Base-by-base conservation (phyloP, 2,797 vertebrate species). In the Cirrhinus mrigala region DNA sequence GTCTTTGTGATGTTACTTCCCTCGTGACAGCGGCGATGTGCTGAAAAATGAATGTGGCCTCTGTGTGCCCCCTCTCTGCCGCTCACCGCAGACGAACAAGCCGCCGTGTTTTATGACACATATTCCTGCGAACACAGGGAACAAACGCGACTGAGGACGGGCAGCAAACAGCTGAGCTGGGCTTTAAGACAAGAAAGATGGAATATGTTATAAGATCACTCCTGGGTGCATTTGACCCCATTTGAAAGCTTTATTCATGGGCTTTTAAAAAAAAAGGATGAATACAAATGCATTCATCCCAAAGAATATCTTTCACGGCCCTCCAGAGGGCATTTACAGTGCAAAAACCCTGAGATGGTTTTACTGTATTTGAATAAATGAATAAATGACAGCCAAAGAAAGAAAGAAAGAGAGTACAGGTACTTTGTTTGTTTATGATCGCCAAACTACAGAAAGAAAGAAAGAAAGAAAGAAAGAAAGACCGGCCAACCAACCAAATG, bases 31-130 rank as follows among this genome's bases (percentile, higher is more conserved):
- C 79, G 83, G 68, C 20, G 71, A 60, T 87, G 90, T 93, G 87
- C 33, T 94, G 89, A 95, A 95, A 95, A 92, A 95, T 95, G 82
- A 91, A 95, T 92, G 92, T 54, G 85, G 62, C 92, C 92, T 91
- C 89, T 76, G 46, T 79, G 89, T 91, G 92, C 82, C 93, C 87
- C 92, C 86, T 90, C 81, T 75, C 89, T 91, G 86, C 81, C 75
- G 88, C 89, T 91, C 82, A 64, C 90, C 90, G 89, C 83, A 88
- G 79, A 83, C 81, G 84, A 87, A 84, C 6, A 48, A 73, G 90
- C 91, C 70, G 66, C 60, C 52, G 82, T 82, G 60, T 81, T 89
- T 89, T 88, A 78, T 85, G 89, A 93, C 90, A 90, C 86, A 50
- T 27, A 88, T 85, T 81, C 79, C 89, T 87, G 85, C 88, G 77